Evolutionary conservation across 2,888 invertebrate genomes (phyloP), one percentile per base, ranked within the genome.

Genomic region (Drosophila ochracea): DNA sequence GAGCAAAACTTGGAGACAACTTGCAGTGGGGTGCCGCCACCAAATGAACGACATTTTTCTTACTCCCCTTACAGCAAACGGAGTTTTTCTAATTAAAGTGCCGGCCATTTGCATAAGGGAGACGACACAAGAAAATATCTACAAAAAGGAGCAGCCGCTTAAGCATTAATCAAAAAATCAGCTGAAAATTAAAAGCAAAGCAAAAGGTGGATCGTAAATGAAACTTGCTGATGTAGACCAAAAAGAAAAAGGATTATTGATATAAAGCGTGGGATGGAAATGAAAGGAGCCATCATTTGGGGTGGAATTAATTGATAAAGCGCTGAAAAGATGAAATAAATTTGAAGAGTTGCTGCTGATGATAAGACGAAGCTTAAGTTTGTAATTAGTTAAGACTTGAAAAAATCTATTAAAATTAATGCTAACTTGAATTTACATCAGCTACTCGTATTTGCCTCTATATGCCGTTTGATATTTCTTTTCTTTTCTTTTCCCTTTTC

Each of bases 121-220:
- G 49, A 54, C 60, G 64, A 59, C 52, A 55, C 39, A 49, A 35
- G 60, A 16, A 31, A 7, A 43, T 31, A 5, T 30, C 21, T 16
- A 57, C 28, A 62, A 68, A 83, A 74, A 78, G 78, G 60, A 78
- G 75, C 90, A 79, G 73, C 73, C 77, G 84, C 66, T 89, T 79
- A 80, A 83, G 84, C 90, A 87, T 90, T 87, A 87, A 90, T 87
- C 90, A 87, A 83, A 86, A 83, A 89, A 90, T 89, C 90, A 90
- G 88, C 78, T 87, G 74, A 84, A 89, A 89, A 85, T 89, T 79
- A 89, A 88, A 90, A 86, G 81, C 65, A 62, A 35, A 35, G 35
- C 35, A 79, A 68, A 68, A 69, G 59, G 65, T 54, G 70, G 47
- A 55, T 37, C 64, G 25, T 9, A 54, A 67, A 65, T 11, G 61